A percentile compares a stretch with the other conserved stretches of the same genome.
Conservation (phyloP, 30 jellyfish, hydroid and myxozoan genomes). For the Hydractinia echinata region DNA sequence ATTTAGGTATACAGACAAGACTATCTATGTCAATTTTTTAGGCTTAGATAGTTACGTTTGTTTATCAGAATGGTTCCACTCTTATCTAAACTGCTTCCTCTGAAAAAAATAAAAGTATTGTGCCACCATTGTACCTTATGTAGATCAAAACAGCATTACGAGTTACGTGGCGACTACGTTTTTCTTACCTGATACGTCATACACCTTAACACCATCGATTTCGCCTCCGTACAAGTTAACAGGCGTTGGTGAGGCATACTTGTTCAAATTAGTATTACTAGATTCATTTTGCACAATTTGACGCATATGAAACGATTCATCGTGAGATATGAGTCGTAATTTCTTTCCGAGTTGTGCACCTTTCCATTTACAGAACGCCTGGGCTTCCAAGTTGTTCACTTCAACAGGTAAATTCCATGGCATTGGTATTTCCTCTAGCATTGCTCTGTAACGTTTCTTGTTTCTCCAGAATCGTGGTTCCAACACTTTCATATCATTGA, state of each 20-base stretch:
- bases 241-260: conserved; percentile 36
- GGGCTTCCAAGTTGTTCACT: conserved; percentile 32
- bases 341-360: conserved; percentile 12
- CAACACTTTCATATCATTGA: not conserved
- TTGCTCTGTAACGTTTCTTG: conserved; percentile 8
- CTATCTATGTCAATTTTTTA: no score
- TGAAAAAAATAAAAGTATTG: no score
- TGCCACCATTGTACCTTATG: no score
- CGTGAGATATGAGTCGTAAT: conserved; percentile 35
- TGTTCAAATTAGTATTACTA: conserved; percentile 16
- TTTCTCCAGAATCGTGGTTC: conserved; percentile 26
- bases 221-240: conserved; percentile 24
- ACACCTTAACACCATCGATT: conserved; percentile 20
- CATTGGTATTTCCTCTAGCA: conserved; percentile 35
- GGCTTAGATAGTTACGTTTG: no score
- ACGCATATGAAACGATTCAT: conserved; percentile 36
- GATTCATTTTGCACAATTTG: conserved; percentile 20
- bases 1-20: no score
- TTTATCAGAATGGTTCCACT: no score
- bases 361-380: conserved; percentile 40
- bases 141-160: no score
- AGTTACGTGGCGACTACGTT: not conserved
- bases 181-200: conserved; percentile 21
- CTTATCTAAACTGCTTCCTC: no score
- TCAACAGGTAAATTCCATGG: conserved; percentile 48